Conservation (phyloP, 2,797 vertebrate genomes). For the Falco biarmicus region DNA sequence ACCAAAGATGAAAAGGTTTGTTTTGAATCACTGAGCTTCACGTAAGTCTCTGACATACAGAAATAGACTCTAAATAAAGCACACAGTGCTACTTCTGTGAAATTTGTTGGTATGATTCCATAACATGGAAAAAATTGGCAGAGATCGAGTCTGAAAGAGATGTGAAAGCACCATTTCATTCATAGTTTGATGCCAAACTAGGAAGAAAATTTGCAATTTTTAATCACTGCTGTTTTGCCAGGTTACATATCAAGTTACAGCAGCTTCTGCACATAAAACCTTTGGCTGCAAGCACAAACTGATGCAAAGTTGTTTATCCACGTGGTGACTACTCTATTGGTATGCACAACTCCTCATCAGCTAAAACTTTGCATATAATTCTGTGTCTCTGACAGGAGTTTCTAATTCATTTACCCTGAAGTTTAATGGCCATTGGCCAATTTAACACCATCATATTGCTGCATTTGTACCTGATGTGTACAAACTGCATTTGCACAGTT, state of each 20-base stretch:
- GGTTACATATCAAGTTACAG: background rate
- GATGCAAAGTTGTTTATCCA: background rate
- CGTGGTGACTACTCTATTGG: background rate
- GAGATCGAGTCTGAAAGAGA: background rate
- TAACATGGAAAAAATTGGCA: background rate
- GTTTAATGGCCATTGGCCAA: background rate
- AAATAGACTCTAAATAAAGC: background rate
- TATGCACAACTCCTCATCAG: background rate
- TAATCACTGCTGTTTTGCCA: background rate
- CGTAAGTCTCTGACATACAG: background rate
- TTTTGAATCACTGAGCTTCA: background rate
- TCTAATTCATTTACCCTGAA: background rate
- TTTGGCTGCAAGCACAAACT: background rate
- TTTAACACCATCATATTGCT: background rate
- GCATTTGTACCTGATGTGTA: background rate
- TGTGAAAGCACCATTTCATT: background rate
- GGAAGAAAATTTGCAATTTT: background rate
- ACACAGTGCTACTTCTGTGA: background rate
- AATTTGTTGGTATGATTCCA: background rate
- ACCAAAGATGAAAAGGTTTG: background rate
- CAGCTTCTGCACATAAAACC: background rate
- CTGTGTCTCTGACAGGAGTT: background rate
- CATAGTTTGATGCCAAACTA: background rate
- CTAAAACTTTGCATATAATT: background rate
- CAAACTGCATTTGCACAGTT: background rate